Evolutionary conservation across 2,113 vertebrate species (phyloP), one percentile per base, ranked within the genome.

Genomic region (Trochalopteron elliotii): DNA sequence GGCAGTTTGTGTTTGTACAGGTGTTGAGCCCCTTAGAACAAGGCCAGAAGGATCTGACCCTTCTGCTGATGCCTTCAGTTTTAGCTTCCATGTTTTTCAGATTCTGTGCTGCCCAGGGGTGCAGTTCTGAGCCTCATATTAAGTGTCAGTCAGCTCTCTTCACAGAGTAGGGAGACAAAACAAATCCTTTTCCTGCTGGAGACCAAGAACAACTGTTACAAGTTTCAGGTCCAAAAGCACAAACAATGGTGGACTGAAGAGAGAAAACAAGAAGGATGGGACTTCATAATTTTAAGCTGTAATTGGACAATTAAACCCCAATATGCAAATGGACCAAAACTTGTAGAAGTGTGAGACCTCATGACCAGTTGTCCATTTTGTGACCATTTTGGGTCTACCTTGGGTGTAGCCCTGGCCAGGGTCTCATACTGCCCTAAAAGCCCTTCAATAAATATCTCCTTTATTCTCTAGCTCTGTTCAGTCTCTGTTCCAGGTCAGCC

Each of bases 341-440:
- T 60, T 39, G 18, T 9, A 18, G 18, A 39, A 60, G 16, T 39
- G 24, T 60, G 3, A 39, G 59, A 27, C 24, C 10, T 37, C 5
- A 0, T 39, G 24, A 60, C 16, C 2, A 0, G 16, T 12, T 2
- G 2, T 27, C 24, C 25, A 28, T 61, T 39, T 39, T 39, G 35
- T 39, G 59, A 28, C 17, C 35, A 60, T 39, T 60, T 6, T 39
- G 7, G 3, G 16, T 39, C 35, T 35, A 39, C 16, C n/a, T 8
- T 59, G 57, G n/a, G n/a, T 37, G n/a, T 37, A 37, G n/a, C 57
- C 35, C 24, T 39, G 35, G 16, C 11, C 57, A 60, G 59, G 35
- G n/a, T n/a, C n/a, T n/a, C n/a, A n/a, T n/a, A n/a, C 35, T 60
- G 59, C 35, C 57, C 59, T 39, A 3, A 61, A 39, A 35, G 25